A percentile compares a stretch with the other conserved stretches of the same genome.
These are phyloP conservation scores for Ennomos quercinarius DNA, from an alignment of 2,888 invertebrate genomes.

Conservation along the genomic window DNA sequence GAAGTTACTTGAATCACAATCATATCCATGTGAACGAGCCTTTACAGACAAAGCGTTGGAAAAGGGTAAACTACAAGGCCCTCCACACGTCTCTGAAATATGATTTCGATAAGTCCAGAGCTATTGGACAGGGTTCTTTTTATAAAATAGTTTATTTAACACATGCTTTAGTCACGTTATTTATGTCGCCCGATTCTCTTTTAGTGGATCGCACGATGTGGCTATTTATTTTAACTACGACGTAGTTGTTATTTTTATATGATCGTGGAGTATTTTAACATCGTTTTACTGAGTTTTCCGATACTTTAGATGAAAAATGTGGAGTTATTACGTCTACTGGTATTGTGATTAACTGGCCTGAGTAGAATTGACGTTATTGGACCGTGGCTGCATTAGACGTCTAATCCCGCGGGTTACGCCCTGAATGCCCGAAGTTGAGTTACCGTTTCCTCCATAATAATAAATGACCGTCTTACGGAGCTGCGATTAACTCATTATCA, in stretches of 20 bases:
- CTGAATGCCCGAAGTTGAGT: conserved; percentile 39
- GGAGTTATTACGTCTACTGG: conserved; percentile 24
- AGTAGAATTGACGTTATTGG: conserved; percentile 39
- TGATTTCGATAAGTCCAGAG: conserved; percentile 82
- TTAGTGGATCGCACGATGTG: conserved; percentile 45
- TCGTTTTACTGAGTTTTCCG: conserved; percentile 19
- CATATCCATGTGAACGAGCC: conserved; percentile 58
- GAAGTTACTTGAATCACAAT: conserved; percentile 31
- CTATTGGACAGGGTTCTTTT: conserved; percentile 78
- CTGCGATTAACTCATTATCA: conserved; percentile 62
- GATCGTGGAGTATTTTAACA: conserved; percentile 36
- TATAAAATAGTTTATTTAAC: conserved; percentile 75
- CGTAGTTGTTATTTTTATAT: conserved; percentile 33
- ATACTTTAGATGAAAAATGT: conserved; percentile 16
- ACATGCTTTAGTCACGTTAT: conserved; percentile 61
- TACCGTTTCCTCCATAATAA: conserved; percentile 46
- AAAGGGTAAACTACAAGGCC: conserved; percentile 78
- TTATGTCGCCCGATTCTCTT: conserved; percentile 50
- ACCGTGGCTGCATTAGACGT: conserved; percentile 39
- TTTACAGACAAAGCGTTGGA: conserved; percentile 70
- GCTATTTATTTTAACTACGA: conserved; percentile 47
- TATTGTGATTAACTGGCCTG: conserved; percentile 34
- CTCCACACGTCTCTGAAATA: conserved; percentile 82
- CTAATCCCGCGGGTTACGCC: conserved; percentile 39
- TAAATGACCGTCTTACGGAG: conserved; percentile 49